phyloP scores from a whole-genome alignment of 2,113 vertebrate species.

The Sterna hirundo region DNA sequence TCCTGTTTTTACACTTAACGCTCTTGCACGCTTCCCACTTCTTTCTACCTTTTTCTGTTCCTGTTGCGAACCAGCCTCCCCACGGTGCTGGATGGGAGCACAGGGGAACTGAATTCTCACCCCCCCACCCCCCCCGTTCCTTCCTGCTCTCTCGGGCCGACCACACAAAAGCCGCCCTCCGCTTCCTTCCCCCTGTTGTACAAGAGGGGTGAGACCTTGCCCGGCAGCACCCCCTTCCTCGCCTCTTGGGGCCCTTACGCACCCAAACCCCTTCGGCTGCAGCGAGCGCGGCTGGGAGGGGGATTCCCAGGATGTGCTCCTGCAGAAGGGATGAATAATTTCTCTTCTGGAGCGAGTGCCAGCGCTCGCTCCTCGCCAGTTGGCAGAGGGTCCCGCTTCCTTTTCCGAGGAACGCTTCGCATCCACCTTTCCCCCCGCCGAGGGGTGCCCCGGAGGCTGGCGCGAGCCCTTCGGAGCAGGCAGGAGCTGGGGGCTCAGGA shows the following conservation, averaged over 20 bases:
- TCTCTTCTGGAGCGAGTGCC: background rate
- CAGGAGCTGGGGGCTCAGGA: background rate
- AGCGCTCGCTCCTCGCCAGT: slow-evolving; percentile 18
- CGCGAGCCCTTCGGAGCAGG: background rate
- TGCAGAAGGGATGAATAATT: background rate
- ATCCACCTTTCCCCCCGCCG: background rate
- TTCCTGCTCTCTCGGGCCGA: background rate
- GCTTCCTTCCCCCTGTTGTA: accelerated
- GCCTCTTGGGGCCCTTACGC: accelerated
- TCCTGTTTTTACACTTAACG: background rate
- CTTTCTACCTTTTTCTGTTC: background rate
- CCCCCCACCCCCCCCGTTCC: background rate
- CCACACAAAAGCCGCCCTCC: no score
- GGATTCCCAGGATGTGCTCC: background rate
- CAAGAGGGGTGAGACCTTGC: background rate
- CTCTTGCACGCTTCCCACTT: background rate
- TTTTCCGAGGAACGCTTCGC: background rate
- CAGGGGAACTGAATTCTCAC: background rate
- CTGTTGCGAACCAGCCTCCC: background rate
- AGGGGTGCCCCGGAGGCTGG: background rate
- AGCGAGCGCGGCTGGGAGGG: background rate
- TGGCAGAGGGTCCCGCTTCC: background rate
- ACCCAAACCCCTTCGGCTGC: background rate
- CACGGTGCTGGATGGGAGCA: background rate
- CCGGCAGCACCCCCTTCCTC: no score